Conservation (phyloP, 2,888 invertebrate species). For the Tridacna gigas region DNA sequence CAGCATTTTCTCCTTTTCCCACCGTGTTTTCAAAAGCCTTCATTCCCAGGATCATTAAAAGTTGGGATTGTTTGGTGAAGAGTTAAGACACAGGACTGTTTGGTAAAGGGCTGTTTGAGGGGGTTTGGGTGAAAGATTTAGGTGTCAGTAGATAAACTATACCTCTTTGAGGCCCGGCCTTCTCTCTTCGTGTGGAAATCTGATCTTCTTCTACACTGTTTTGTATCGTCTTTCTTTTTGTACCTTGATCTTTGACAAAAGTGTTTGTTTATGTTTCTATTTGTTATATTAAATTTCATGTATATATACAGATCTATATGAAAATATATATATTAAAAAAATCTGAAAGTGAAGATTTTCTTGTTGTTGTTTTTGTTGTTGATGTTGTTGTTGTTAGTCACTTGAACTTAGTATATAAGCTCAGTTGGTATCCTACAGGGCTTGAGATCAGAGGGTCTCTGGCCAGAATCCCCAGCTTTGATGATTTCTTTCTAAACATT, state of each 20-base stretch:
- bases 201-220: constrained; percentile 7
- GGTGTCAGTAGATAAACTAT: background rate
- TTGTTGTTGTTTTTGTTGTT: no score
- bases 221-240: background rate
- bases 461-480: no score
- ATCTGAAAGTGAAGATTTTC: background rate
- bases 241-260: background rate
- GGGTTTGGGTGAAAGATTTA: no score
- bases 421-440: no score
- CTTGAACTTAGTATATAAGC: no score
- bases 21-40: background rate
- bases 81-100: no score
- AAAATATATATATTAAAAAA: constrained; percentile 43
- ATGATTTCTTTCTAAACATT: no score
- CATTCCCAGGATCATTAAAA: background rate
- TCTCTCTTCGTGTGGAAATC: background rate
- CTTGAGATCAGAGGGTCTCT: no score
- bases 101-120: no score
- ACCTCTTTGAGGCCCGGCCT: background rate
- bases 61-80: no score
- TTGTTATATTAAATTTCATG: constrained; percentile 25
- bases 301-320: constrained; percentile 51
- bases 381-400: no score
- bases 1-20: constrained; percentile 2
- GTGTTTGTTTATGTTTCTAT: constrained; percentile 18